phyloP scores from a whole-genome alignment of 2,797 vertebrate species.

The Melanotaenia nigrans region DNA sequence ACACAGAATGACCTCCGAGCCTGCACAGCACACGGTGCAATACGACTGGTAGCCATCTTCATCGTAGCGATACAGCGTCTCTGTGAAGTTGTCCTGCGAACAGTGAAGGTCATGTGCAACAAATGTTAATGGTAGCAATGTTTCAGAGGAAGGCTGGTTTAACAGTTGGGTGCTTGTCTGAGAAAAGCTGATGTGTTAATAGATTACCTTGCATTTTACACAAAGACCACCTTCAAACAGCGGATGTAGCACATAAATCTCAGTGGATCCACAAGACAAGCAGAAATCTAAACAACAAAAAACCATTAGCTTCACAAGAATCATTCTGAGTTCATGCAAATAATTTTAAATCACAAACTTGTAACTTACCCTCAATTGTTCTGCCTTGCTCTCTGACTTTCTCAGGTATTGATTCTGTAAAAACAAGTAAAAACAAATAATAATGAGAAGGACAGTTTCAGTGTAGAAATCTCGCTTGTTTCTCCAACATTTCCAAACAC shows the following conservation, averaged over 20 bases:
- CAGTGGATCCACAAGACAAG: slow-evolving; percentile 77
- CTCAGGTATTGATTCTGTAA: slow-evolving; percentile 70
- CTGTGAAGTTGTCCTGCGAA: slow-evolving; percentile 81
- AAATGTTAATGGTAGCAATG: slow-evolving; percentile 28
- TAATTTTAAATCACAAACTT: neutral
- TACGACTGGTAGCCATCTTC: slow-evolving; percentile 87
- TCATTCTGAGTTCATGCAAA: neutral
- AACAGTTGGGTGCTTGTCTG: slow-evolving; percentile 42
- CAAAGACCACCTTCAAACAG: slow-evolving; percentile 85
- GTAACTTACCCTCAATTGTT: slow-evolving; percentile 73
- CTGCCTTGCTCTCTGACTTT: slow-evolving; percentile 65
- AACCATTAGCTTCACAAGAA: neutral
- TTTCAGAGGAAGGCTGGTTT: slow-evolving; percentile 35
- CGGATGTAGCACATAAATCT: slow-evolving; percentile 75
- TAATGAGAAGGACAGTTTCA: neutral
- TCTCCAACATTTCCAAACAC: neutral
- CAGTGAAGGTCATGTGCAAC: slow-evolving; percentile 4
- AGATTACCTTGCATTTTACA: slow-evolving; percentile 84
- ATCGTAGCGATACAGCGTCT: slow-evolving; percentile 84
- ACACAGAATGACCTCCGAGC: slow-evolving; percentile 83
- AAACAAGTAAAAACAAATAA: slow-evolving; percentile 24
- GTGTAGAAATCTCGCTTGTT: neutral
- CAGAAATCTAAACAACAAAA: slow-evolving; percentile 78
- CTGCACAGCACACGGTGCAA: slow-evolving; percentile 84
- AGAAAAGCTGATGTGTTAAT: slow-evolving; percentile 1